A percentile compares a stretch with the other conserved stretches of the same genome.
Evolutionary conservation across 2,888 invertebrate genomes (phyloP).

Genomic region (Choreutis nemorana): DNA sequence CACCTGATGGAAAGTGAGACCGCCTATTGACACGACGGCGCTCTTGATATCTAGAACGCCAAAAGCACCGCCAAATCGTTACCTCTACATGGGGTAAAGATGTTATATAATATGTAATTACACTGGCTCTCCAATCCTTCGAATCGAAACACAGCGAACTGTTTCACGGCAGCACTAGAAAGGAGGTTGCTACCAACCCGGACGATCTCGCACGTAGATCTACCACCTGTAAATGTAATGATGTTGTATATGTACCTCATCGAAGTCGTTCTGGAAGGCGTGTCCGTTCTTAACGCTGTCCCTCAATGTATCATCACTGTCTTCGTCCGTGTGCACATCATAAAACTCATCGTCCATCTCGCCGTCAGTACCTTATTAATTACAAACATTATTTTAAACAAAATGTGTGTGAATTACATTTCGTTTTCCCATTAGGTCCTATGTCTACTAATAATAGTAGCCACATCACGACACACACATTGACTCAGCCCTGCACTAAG

Average conservation of each 20-base stretch:
- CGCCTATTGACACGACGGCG: no score
- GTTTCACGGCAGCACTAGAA: no score
- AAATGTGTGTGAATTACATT: slow-evolving; percentile 5
- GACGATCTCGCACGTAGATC: no score
- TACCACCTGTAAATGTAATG: slow-evolving; percentile 10
- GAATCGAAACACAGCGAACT: no score
- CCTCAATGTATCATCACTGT: slow-evolving; percentile 36
- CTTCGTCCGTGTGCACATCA: slow-evolving; percentile 51
- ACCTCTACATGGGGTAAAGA: slow-evolving; percentile 6
- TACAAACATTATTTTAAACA: not conserved
- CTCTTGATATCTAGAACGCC: no score
- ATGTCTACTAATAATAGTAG: not conserved
- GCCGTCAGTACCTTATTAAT: slow-evolving; percentile 38
- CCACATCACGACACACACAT: no score
- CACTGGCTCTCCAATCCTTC: no score
- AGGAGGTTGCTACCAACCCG: no score
- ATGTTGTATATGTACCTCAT: slow-evolving; percentile 6
- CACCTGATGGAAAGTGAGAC: no score
- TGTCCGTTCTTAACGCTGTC: slow-evolving; percentile 32
- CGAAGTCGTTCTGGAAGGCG: slow-evolving; percentile 2
- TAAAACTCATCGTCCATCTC: slow-evolving; percentile 61
- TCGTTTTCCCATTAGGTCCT: slow-evolving; percentile 1
- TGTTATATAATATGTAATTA: no score
- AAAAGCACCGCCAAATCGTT: no score
- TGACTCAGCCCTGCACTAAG: no score